A percentile compares a stretch with the other conserved stretches of the same genome.
phyloP scores from a whole-genome alignment of 2,888 invertebrate genomes.

The Melangyna quadrimaculata region DNA sequence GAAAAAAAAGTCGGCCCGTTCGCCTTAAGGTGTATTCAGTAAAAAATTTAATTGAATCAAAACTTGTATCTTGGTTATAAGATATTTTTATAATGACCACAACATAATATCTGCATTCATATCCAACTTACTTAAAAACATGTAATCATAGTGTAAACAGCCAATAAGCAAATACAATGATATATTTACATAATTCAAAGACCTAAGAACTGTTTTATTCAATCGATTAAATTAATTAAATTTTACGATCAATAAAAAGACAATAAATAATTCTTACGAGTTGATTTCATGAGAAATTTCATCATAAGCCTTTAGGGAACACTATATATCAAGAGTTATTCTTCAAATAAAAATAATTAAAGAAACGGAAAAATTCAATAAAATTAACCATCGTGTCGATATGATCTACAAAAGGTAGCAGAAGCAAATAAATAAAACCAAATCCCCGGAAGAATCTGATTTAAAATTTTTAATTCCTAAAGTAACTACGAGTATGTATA shows the following conservation, averaged over 20 bases:
- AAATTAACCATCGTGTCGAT: slow-evolving; percentile 7
- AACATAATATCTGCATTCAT: no score
- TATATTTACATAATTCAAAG: slow-evolving; percentile 28
- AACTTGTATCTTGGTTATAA: no score
- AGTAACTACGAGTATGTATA: neutral
- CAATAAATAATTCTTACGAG: slow-evolving; percentile 34
- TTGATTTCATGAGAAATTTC: slow-evolving; percentile 10
- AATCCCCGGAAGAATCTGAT: slow-evolving; percentile 26
- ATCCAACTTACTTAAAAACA: no score
- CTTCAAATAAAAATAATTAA: neutral
- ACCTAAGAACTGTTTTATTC: neutral
- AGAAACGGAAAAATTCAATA: slow-evolving; percentile 27
- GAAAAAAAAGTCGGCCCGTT: no score
- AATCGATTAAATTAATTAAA: slow-evolving; percentile 53
- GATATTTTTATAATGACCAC: no score
- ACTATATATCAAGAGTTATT: neutral
- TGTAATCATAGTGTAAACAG: neutral
- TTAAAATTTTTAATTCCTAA: slow-evolving; percentile 3
- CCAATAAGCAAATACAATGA: neutral
- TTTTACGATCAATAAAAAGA: slow-evolving; percentile 61
- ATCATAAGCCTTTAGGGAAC: neutral
- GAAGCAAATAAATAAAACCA: slow-evolving; percentile 27
- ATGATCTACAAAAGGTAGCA: slow-evolving; percentile 24
- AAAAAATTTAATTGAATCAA: no score
- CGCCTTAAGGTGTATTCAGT: no score